These are phyloP conservation scores for Epinephelus awoara DNA, from an alignment of 2,797 vertebrate species.

Conservation along the genomic window DNA sequence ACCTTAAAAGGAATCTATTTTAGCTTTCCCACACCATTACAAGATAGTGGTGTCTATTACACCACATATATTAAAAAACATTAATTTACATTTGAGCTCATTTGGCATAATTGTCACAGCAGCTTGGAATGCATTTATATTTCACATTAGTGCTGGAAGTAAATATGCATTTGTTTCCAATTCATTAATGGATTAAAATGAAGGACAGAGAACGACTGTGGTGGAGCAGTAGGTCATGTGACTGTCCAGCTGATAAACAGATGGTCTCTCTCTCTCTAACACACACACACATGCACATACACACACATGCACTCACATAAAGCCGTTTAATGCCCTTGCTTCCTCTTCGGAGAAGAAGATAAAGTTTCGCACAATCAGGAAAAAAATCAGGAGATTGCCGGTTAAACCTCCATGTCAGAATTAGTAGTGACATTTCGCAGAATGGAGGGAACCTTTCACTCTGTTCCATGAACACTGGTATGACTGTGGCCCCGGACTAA, in stretches of 20 bases:
- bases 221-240: slow-evolving; percentile 67
- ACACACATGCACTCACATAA: slow-evolving; percentile 8
- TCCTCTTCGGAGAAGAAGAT: slow-evolving; percentile 21
- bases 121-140: slow-evolving; percentile 4
- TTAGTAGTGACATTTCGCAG: slow-evolving; percentile 23
- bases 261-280: slow-evolving; percentile 57
- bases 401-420: slow-evolving; percentile 16
- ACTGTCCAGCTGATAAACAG: slow-evolving; percentile 76
- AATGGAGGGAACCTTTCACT: slow-evolving; percentile 38
- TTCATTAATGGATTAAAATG: slow-evolving; percentile 62
- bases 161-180: slow-evolving; percentile 57
- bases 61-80: slow-evolving; percentile 15
- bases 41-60: slow-evolving; percentile 23
- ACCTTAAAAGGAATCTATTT: slow-evolving; percentile 49
- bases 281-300: slow-evolving; percentile 9
- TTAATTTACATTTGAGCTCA: slow-evolving; percentile 7
- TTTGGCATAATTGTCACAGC: slow-evolving; percentile 26
- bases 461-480: slow-evolving; percentile 28
- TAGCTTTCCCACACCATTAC: slow-evolving; percentile 36
- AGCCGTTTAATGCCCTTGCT: not conserved
- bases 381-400: slow-evolving; percentile 3
- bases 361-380: slow-evolving; percentile 17
- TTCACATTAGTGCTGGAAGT: slow-evolving; percentile 3
- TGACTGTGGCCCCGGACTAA: slow-evolving; percentile 51
- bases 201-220: slow-evolving; percentile 31